Evolutionary conservation across 1,140 invertebrate species (phyloP).

Genomic region (Philaenus spumarius): DNA sequence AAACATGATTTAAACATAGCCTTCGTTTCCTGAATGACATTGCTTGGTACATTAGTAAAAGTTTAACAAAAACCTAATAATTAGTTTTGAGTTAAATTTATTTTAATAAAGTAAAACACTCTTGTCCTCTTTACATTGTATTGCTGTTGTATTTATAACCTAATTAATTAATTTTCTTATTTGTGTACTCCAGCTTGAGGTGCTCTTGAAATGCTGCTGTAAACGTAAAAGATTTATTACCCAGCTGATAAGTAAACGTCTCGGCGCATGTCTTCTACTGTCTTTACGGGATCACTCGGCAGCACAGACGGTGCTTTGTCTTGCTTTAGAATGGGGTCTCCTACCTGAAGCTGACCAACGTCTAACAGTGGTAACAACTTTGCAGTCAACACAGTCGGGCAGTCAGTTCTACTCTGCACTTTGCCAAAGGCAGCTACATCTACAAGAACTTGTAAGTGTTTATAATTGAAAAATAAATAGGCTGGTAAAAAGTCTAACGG

Average conservation of each 20-base stretch:
- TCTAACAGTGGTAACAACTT: slow-evolving; percentile 71
- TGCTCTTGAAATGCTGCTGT: slow-evolving; percentile 67
- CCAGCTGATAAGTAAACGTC: slow-evolving; percentile 58
- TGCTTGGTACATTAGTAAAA: no score
- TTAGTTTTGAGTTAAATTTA: no score
- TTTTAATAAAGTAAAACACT: no score
- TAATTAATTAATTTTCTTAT: no score
- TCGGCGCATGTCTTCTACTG: slow-evolving; percentile 65
- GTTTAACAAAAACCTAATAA: no score
- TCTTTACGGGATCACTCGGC: slow-evolving; percentile 64
- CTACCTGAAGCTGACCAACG: slow-evolving; percentile 58
- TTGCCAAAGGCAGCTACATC: slow-evolving; percentile 65
- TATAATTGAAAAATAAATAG: no score
- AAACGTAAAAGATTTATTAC: slow-evolving; percentile 70
- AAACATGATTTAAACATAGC: no score
- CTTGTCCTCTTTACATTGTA: no score
- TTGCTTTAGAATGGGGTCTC: slow-evolving; percentile 76
- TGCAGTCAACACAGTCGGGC: slow-evolving; percentile 67
- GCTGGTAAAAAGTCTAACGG: no score
- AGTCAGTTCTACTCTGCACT: slow-evolving; percentile 62
- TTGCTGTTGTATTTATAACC: slow-evolving; percentile 18
- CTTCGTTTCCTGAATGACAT: no score
- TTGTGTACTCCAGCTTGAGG: slow-evolving; percentile 52
- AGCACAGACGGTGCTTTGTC: slow-evolving; percentile 63
- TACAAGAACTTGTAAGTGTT: slow-evolving; percentile 63